Percentiles rank a stretch among this genome's conserved stretches.
phyloP scores from a whole-genome alignment of 1,140 invertebrate genomes.

The Drosophila orena region DNA sequence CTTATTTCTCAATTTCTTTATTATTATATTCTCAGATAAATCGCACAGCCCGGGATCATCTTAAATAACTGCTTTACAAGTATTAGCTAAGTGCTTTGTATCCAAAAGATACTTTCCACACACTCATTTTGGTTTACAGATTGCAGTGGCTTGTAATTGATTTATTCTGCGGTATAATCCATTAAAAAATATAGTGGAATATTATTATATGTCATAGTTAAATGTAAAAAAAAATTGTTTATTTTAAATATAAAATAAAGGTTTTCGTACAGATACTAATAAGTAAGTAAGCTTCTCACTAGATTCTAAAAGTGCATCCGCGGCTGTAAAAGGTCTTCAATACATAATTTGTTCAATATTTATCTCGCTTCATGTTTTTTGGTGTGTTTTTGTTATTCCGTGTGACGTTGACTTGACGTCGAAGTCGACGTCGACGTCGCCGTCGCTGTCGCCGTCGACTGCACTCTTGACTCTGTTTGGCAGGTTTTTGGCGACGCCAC shows the following conservation, averaged over 20 bases:
- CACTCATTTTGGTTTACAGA: too few relatives aligned
- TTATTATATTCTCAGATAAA: constrained; percentile 60
- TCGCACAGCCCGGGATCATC: constrained; percentile 35
- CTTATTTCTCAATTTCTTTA: constrained; percentile 74
- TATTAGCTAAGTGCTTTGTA: not conserved
- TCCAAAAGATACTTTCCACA: too few relatives aligned
- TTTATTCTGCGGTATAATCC: too few relatives aligned
- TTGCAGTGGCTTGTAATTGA: too few relatives aligned
- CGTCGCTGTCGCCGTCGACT: constrained; percentile 29
- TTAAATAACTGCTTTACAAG: not conserved
- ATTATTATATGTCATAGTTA: too few relatives aligned
- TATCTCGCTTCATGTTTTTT: constrained; percentile 61
- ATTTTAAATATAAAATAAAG: too few relatives aligned
- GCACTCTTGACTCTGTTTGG: constrained; percentile 70
- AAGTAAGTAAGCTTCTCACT: not conserved
- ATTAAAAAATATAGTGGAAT: too few relatives aligned
- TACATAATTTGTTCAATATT: constrained; percentile 79
- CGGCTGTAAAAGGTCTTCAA: constrained; percentile 58
- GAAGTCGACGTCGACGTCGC: not conserved
- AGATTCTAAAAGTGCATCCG: not conserved
- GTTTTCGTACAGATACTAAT: too few relatives aligned
- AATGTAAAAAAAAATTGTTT: too few relatives aligned
- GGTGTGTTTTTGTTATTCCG: constrained; percentile 57
- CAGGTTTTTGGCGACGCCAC: constrained; percentile 49
- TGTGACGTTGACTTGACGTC: constrained; percentile 28